A percentile compares a stretch with the other conserved stretches of the same genome.
Conservation (phyloP, 2,888 invertebrate species). For the Clistopyga incitator region DNA sequence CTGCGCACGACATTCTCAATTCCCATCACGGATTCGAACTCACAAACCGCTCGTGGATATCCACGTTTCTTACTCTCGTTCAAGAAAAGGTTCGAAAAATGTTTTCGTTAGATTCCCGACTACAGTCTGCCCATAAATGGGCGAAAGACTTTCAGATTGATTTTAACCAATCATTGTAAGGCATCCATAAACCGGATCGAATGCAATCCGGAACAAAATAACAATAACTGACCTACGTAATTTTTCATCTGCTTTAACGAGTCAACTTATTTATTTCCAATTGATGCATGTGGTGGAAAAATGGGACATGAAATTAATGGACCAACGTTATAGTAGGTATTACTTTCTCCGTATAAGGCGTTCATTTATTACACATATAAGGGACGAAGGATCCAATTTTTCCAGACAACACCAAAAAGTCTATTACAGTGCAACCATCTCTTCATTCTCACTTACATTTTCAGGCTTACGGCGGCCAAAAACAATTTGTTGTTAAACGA, state of each 20-base stretch:
- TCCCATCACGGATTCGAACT: slow-evolving; percentile 51
- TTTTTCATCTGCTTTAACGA: no score
- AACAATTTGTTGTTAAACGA: no score
- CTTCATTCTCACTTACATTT: no score
- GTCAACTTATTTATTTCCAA: no score
- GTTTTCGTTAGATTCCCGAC: neutral
- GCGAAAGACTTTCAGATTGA: neutral
- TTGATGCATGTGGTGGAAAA: no score
- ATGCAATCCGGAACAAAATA: neutral
- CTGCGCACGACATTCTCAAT: slow-evolving; percentile 56
- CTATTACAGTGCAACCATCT: no score
- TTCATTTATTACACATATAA: no score
- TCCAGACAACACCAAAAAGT: no score
- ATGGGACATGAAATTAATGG: neutral
- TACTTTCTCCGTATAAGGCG: neutral
- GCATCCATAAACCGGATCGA: neutral
- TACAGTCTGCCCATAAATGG: neutral
- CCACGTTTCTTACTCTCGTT: neutral
- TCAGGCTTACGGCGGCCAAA: no score
- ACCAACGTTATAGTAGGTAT: neutral
- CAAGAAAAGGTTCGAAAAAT: neutral
- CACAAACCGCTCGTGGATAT: slow-evolving; percentile 47
- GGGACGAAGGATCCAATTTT: no score
- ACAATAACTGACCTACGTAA: neutral
- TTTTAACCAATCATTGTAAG: neutral